phyloP scores from a whole-genome alignment of 2,113 vertebrate genomes.

The human (Homo sapiens) region DNA sequence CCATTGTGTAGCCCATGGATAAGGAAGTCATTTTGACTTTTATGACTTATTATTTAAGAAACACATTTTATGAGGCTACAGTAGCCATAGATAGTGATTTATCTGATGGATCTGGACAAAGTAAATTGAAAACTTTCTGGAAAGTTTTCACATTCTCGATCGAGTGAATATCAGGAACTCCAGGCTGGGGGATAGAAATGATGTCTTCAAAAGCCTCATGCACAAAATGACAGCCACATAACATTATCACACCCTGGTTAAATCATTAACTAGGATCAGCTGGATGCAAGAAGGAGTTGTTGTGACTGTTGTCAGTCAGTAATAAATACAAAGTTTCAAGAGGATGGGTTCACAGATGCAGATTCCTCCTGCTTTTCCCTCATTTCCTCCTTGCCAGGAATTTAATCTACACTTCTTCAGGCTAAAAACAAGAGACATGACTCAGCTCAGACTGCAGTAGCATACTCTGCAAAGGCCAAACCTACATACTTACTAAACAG shows the following conservation, averaged over 20 bases:
- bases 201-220: background rate
- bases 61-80: background rate
- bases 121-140: background rate
- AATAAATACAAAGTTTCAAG: background rate
- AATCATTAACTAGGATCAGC: conserved; percentile 14
- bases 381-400: background rate
- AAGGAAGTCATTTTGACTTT: background rate
- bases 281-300: background rate
- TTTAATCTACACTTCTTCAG: background rate
- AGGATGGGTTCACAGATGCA: background rate
- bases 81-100: background rate
- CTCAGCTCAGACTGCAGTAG: background rate
- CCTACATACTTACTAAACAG: background rate
- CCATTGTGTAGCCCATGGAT: background rate
- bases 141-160: background rate
- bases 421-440: background rate
- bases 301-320: background rate
- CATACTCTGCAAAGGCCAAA: background rate
- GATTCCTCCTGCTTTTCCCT: background rate
- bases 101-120: background rate
- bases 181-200: background rate
- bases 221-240: background rate
- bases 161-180: background rate
- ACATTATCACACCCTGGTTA: background rate
- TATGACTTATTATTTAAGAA: background rate